Base-by-base conservation (phyloP, 2,888 invertebrate species). In the Parasteatoda lunata region DNA sequence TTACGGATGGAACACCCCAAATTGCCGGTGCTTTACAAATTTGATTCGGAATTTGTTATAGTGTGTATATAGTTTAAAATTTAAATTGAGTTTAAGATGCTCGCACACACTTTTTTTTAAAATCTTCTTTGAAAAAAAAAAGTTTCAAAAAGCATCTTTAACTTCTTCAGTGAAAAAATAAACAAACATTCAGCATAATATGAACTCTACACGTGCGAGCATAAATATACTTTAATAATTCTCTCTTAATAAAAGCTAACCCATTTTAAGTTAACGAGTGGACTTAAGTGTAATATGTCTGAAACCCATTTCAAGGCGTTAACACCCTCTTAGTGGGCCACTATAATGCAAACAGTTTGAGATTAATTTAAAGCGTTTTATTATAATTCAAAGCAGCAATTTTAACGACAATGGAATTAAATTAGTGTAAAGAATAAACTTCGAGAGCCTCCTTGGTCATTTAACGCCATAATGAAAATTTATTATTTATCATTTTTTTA, bases 321-420 rank as follows among this genome's bases (percentile, higher is more conserved):
- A 86, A 86, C 85, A 86, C 85, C 80, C 77, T 66, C 68, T 78
- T 84, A 79, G 65, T 79, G n/a, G 4, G 65, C 64, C 64, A 69
- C 64, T 77, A 80, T 71, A 86, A 80, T 86, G 48, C 76, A 80
- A 47, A 70, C 79, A 48, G 65, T 75, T 59, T 64, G 79, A 79
- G 85, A 85, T 85, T 85, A 85, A 85, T 85, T 85, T 80, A 80
- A 80, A 69, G 75, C 79, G 65, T 76, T 59, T 73, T 69, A 84
- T 84, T 84, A 77, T 85, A 79, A 85, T 85, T 85, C 85, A 85
- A 85, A 84, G 48, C 70, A 80, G 85, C 76, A 84, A 73, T 84
- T 84, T 84, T 52, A n/a, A 45, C 11, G 76, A 85, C 85, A 85
- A 85, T 80, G 71, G 76, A 85, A 76, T 79, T 85, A 85, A 85